Conservation (phyloP, 2,797 vertebrate genomes). For the Morus bassanus region DNA sequence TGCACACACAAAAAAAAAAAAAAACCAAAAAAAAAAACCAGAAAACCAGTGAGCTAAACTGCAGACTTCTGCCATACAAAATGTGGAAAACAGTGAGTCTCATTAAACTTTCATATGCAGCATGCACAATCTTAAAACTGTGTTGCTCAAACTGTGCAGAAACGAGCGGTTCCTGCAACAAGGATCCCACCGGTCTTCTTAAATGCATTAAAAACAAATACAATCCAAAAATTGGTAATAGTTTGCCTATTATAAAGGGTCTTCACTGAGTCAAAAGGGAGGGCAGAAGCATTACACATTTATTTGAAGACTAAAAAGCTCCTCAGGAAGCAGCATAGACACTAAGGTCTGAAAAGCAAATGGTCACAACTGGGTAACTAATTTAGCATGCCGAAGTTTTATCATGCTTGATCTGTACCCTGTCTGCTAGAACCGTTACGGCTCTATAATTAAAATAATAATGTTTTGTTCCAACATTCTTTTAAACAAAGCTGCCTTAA, state of each 20-base stretch:
- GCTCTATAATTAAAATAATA: not conserved
- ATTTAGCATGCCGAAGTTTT: not conserved
- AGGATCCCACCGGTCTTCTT: not conserved
- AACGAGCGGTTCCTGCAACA: not conserved
- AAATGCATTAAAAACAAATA: not conserved
- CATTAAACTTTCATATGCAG: not conserved
- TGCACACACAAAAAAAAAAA: too few relatives aligned
- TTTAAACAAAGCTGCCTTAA: conserved; percentile 33
- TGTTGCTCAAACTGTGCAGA: not conserved
- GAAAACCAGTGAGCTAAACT: not conserved
- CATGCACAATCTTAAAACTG: not conserved
- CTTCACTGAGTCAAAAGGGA: not conserved
- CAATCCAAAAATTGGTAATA: not conserved
- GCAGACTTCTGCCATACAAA: not conserved
- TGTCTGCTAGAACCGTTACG: not conserved
- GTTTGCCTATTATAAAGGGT: not conserved
- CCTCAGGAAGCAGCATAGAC: not conserved
- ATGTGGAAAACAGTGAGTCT: not conserved
- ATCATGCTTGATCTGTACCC: not conserved
- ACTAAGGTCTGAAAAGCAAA: not conserved
- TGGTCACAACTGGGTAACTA: not conserved
- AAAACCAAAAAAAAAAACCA: not conserved
- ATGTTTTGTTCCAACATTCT: not conserved
- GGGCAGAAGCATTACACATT: not conserved
- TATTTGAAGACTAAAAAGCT: not conserved